Evolutionary conservation across 2,113 vertebrate genomes (phyloP).

Genomic region (Thamnaconus septentrionalis): DNA sequence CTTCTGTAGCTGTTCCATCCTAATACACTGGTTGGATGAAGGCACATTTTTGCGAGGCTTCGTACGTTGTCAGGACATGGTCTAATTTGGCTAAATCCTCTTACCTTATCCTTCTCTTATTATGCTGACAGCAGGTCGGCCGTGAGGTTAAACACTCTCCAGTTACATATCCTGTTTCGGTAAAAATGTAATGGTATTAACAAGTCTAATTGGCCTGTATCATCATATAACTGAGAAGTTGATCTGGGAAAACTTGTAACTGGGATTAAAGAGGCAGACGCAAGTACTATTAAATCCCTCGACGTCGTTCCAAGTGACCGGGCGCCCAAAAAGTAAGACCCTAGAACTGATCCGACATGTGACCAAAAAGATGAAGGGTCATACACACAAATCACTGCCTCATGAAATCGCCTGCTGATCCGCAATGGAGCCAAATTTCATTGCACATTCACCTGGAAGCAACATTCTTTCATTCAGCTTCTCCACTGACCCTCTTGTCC

Average conservation of each 20-base stretch:
- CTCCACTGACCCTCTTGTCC: slow-evolving; percentile 57
- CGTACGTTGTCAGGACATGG: no score
- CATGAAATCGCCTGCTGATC: slow-evolving; percentile 53
- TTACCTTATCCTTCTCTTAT: slow-evolving; percentile 50
- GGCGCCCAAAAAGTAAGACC: no score
- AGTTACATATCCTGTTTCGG: no score
- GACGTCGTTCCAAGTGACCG: no score
- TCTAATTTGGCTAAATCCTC: slow-evolving; percentile 60
- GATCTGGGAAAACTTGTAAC: slow-evolving; percentile 41
- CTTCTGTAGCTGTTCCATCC: no score
- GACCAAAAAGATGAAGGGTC: slow-evolving; percentile 43
- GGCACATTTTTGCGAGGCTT: no score
- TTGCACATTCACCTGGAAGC: slow-evolving; percentile 49
- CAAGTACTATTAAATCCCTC: slow-evolving; percentile 17
- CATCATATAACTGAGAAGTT: slow-evolving; percentile 34
- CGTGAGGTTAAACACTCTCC: slow-evolving; percentile 6
- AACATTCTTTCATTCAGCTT: slow-evolving; percentile 40
- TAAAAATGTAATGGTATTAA: slow-evolving; percentile 1
- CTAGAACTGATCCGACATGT: slow-evolving; percentile 25
- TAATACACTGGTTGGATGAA: no score
- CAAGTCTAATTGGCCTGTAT: slow-evolving; percentile 47
- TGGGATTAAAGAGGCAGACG: slow-evolving; percentile 47
- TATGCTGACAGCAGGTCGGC: slow-evolving; percentile 14
- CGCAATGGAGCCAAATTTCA: slow-evolving; percentile 51
- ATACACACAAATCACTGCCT: slow-evolving; percentile 53